phyloP scores from a whole-genome alignment of 1,140 invertebrate genomes.

The Drosophila carrolli region DNA sequence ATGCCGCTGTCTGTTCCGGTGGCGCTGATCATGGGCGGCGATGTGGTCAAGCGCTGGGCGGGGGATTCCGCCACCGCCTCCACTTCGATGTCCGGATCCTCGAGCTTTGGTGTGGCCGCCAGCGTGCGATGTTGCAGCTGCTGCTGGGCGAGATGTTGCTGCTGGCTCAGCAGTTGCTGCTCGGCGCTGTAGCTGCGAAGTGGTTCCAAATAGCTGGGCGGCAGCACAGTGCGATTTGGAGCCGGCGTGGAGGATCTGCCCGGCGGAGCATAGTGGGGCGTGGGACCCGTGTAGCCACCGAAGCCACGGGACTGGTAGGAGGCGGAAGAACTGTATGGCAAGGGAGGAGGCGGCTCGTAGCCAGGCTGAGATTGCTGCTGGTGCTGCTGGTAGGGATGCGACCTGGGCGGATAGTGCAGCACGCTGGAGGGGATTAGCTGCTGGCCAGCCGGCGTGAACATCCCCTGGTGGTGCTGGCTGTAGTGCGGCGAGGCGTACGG shows the following conservation, averaged over 20 bases:
- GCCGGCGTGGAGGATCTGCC: slow-evolving; percentile 64
- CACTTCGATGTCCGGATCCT: slow-evolving; percentile 43
- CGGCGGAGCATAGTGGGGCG: slow-evolving; percentile 56
- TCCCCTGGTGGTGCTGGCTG: slow-evolving; percentile 60
- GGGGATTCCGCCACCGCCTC: slow-evolving; percentile 49
- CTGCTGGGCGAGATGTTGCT: slow-evolving; percentile 17
- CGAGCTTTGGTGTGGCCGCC: slow-evolving; percentile 51
- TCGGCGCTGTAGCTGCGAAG: slow-evolving; percentile 47
- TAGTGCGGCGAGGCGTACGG: slow-evolving; percentile 74
- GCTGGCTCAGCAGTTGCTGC: slow-evolving; percentile 28
- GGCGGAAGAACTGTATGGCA: slow-evolving; percentile 59
- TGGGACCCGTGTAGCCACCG: slow-evolving; percentile 43
- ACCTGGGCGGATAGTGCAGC: slow-evolving; percentile 65
- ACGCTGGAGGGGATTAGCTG: slow-evolving; percentile 73
- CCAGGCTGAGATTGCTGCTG: slow-evolving; percentile 25
- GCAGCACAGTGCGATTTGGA: slow-evolving; percentile 72
- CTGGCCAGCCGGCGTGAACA: slow-evolving; percentile 75
- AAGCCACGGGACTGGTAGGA: slow-evolving; percentile 53
- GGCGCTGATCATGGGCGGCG: slow-evolving; percentile 75
- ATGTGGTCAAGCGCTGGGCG: slow-evolving; percentile 60
- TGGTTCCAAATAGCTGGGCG: slow-evolving; percentile 66
- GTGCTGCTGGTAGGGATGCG: slow-evolving; percentile 24
- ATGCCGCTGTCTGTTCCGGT: slow-evolving; percentile 80
- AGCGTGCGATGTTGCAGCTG: slow-evolving; percentile 26
- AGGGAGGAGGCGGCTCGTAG: slow-evolving; percentile 59